Evolutionary conservation across 1,140 invertebrate species (phyloP).

Genomic region (Aphis gossypii): DNA sequence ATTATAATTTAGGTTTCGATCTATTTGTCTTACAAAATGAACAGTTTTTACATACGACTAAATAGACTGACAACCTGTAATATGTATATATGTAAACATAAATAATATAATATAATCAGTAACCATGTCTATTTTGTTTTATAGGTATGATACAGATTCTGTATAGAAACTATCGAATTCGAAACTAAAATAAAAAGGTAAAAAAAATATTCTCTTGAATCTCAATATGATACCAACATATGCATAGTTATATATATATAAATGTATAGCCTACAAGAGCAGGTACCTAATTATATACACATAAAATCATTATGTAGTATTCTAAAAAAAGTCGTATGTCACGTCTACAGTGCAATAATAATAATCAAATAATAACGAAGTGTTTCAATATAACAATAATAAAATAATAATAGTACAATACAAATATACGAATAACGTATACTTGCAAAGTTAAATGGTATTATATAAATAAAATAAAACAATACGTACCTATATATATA

Average conservation of each 20-base stretch:
- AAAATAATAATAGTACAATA: conserved; percentile 8
- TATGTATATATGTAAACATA: not conserved
- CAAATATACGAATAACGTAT: conserved; percentile 10
- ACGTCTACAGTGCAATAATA: conserved; percentile 29
- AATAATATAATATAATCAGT: not conserved
- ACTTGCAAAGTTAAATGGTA: not conserved
- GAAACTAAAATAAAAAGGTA: conserved; percentile 32
- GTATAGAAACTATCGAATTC: not conserved
- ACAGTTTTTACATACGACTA: conserved; percentile 53
- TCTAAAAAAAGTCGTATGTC: not conserved
- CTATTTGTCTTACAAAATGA: conserved; percentile 56
- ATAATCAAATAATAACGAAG: conserved; percentile 11
- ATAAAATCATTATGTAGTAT: not conserved
- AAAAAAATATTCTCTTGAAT: not conserved
- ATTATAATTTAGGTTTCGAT: conserved; percentile 42
- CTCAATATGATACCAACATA: not conserved
- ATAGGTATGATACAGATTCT: not conserved
- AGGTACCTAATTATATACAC: not conserved
- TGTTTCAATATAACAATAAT: conserved; percentile 28
- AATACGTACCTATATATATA: conserved; percentile 33
- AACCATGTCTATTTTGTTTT: not conserved
- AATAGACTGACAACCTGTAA: conserved; percentile 49
- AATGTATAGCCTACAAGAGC: not conserved
- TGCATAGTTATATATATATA: not conserved
- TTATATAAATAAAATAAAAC: not conserved